phyloP scores from a whole-genome alignment of 2,113 vertebrate species.

The Bubalus kerabau region DNA sequence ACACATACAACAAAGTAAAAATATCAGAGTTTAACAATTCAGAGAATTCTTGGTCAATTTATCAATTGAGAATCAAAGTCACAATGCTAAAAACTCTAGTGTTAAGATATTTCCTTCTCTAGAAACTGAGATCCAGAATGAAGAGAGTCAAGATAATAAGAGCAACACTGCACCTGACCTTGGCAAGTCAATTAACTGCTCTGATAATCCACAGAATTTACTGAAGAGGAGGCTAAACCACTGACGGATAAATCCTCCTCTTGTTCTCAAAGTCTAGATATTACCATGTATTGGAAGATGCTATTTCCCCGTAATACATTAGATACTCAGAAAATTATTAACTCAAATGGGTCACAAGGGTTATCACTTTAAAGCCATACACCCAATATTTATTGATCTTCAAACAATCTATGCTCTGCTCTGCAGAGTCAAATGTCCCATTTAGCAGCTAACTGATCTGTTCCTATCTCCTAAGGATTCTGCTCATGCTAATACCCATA shows the following conservation, averaged over 20 bases:
- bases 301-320: not conserved
- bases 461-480: not conserved
- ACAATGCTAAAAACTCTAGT: not conserved
- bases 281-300: not conserved
- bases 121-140: constrained; percentile 17
- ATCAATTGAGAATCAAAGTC: not conserved
- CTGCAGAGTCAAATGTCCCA: not conserved
- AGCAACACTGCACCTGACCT: not conserved
- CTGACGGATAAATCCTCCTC: not conserved
- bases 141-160: constrained; percentile 25
- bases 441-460: constrained; percentile 27
- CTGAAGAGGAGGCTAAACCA: not conserved
- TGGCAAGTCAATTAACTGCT: constrained; percentile 5
- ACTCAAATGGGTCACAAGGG: constrained; percentile 55
- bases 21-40: not conserved
- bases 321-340: constrained; percentile 59
- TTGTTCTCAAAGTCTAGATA: not conserved
- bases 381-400: constrained; percentile 21
- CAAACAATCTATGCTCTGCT: not conserved
- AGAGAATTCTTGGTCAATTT: constrained; percentile 6
- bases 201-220: not conserved
- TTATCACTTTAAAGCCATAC: constrained; percentile 61
- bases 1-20: not conserved
- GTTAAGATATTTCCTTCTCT: constrained; percentile 16
- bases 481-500: not conserved